Base-by-base conservation (phyloP, 2,113 vertebrate species). In the Struthio camelus region DNA sequence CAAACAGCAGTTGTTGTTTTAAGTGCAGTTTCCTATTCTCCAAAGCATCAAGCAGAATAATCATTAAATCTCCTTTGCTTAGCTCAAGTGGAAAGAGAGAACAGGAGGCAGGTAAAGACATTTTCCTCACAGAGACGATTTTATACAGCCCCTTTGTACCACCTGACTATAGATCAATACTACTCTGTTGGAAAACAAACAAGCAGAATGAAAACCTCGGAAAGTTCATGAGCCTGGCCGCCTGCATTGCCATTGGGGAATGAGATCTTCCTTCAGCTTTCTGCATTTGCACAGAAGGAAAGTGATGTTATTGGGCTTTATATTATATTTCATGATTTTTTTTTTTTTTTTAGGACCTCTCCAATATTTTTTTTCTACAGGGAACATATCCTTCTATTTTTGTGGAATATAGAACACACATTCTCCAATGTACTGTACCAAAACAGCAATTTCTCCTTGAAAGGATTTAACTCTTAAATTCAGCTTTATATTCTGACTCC, bases 121-220 rank as follows among this genome's bases (percentile, higher is more conserved):
- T 30, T 38, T 42, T 81, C 91, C 78, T 67, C 10, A 12, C 59
- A 89, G 80, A 64, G n/a, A 15, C 44, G 32, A 3, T 56, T 54
- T 78, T 88, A 69, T 81, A 53, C 4, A 71, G 80, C 25, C 54
- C 6, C 69, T 85, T 93, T 87, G 89, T 85, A 91, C 86, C 90
- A 80, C 75, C 80, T 89, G 89, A 83, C 80, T 46, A 58, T 46
- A 50, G 94, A 95, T 97, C 93, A 32, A 85, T 91, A 95, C 23
- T 27, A 80, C 80, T 85, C 42, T 75, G 89, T 64, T 94, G 90
- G 71, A 96, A 92, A 94, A 90, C 90, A 95, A 93, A 77, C 83
- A 90, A 92, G 79, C n/a, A 93, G 77, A 96, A 94, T 80, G 75
- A 94, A 88, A 94, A 75, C 58, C 27, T 3, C 0, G 24, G 93